These are phyloP conservation scores for Zosterops japonicus DNA, from an alignment of 2,113 vertebrate genomes.

Conservation along the genomic window DNA sequence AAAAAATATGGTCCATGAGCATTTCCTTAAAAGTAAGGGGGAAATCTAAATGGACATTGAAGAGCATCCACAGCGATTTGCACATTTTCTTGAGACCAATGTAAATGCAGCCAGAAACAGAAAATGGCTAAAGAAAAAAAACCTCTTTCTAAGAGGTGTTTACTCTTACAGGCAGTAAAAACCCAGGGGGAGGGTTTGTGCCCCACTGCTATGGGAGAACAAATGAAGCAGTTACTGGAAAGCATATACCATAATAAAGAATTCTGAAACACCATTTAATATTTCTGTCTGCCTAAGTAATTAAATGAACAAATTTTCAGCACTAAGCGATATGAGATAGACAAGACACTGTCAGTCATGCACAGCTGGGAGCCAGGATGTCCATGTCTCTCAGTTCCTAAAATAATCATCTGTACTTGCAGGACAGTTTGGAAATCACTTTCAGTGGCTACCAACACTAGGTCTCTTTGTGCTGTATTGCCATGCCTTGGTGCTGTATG, in stretches of 20 bases:
- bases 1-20: background rate
- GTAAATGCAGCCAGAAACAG: background rate
- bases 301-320: conserved; percentile 16
- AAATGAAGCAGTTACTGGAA: background rate
- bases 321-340: rapidly evolving
- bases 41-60: background rate
- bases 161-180: background rate
- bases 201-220: background rate
- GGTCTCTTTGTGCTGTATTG: background rate
- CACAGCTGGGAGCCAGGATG: background rate
- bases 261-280: conserved; percentile 13
- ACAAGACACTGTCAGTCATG: background rate
- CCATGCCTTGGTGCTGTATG: background rate
- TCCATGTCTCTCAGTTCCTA: background rate
- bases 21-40: background rate
- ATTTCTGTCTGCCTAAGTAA: conserved; percentile 18
- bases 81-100: background rate
- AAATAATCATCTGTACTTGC: background rate
- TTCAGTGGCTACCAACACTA: background rate
- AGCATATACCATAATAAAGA: background rate
- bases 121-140: background rate
- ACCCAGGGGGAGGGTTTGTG: background rate
- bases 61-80: background rate
- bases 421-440: background rate
- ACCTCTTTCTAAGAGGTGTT: background rate